Conservation (phyloP, 1,140 invertebrate species). For the Nephotettix cincticeps region DNA sequence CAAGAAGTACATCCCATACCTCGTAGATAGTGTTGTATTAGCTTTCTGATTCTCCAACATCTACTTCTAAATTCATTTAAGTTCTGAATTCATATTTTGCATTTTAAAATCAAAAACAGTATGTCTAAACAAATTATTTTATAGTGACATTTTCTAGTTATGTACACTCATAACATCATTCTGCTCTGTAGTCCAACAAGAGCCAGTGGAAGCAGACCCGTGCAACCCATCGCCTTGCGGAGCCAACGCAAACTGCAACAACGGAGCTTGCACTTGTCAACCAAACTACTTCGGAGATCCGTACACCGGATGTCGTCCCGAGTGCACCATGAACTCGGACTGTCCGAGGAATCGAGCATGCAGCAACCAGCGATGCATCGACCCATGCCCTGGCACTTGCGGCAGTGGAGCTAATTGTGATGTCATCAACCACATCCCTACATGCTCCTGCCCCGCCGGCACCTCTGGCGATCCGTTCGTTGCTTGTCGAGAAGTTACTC, state of each 20-base stretch:
- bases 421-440: slow-evolving; percentile 67
- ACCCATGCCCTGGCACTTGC: slow-evolving; percentile 78
- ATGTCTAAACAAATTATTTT: no score
- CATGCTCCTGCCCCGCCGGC: slow-evolving; percentile 64
- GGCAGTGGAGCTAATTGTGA: slow-evolving; percentile 72
- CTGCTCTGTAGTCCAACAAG: slow-evolving; percentile 33
- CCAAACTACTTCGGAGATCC: slow-evolving; percentile 75
- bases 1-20: no score
- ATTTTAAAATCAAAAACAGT: no score
- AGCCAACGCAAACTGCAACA: slow-evolving; percentile 67
- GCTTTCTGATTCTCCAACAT: no score
- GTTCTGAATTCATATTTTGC: no score
- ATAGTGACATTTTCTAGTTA: no score
- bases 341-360: slow-evolving; percentile 75
- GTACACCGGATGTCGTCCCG: slow-evolving; percentile 66
- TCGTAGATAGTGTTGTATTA: no score
- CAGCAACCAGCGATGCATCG: slow-evolving; percentile 71
- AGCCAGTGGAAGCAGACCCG: slow-evolving; percentile 56
- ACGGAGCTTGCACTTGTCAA: slow-evolving; percentile 71
- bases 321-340: slow-evolving; percentile 82
- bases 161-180: no score
- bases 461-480: slow-evolving; percentile 79
- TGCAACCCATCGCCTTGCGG: slow-evolving; percentile 80
- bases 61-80: no score
- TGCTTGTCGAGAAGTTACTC: slow-evolving; percentile 53